These are phyloP conservation scores for Trachops cirrhosus DNA, from an alignment of 2,797 vertebrate species.

Conservation along the genomic window DNA sequence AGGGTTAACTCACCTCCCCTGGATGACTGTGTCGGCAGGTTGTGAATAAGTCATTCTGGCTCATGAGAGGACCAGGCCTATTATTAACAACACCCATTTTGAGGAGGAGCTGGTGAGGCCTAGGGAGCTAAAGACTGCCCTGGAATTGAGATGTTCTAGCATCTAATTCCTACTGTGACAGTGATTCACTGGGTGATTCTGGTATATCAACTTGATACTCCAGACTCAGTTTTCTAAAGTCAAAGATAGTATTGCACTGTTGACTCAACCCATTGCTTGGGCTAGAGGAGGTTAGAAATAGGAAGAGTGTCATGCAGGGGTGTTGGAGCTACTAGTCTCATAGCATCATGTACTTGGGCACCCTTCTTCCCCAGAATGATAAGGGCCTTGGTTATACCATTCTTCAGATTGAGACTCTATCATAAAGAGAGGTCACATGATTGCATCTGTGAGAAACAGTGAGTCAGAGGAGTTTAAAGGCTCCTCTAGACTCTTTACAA, in stretches of 20 bases:
- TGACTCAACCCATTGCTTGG: slow-evolving; percentile 46
- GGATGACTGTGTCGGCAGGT: slow-evolving; percentile 21
- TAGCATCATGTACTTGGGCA: slow-evolving; percentile 39
- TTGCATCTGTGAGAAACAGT: slow-evolving; percentile 9
- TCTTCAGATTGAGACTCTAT: slow-evolving; percentile 54
- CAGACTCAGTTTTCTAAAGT: slow-evolving; percentile 43
- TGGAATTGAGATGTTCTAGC: slow-evolving; percentile 48
- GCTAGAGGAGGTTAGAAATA: slow-evolving; percentile 37
- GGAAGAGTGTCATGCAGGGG: slow-evolving; percentile 28
- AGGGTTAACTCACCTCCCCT: background rate
- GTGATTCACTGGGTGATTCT: slow-evolving; percentile 55
- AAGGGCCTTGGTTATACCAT: slow-evolving; percentile 61
- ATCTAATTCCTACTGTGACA: slow-evolving; percentile 36
- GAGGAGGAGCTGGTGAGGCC: background rate
- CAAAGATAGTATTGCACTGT: slow-evolving; percentile 6
- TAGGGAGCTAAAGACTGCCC: slow-evolving; percentile 43
- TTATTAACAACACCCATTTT: slow-evolving; percentile 56
- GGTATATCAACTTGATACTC: background rate
- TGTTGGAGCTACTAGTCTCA: background rate
- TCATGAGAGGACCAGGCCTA: slow-evolving; percentile 4
- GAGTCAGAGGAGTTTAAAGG: slow-evolving; percentile 71
- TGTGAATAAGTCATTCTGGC: slow-evolving; percentile 50
- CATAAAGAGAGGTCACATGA: slow-evolving; percentile 61
- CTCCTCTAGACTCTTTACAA: slow-evolving; percentile 35
- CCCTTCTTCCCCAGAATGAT: slow-evolving; percentile 44